Conservation (phyloP, 2,797 vertebrate genomes). For the Sciaenops ocellatus region DNA sequence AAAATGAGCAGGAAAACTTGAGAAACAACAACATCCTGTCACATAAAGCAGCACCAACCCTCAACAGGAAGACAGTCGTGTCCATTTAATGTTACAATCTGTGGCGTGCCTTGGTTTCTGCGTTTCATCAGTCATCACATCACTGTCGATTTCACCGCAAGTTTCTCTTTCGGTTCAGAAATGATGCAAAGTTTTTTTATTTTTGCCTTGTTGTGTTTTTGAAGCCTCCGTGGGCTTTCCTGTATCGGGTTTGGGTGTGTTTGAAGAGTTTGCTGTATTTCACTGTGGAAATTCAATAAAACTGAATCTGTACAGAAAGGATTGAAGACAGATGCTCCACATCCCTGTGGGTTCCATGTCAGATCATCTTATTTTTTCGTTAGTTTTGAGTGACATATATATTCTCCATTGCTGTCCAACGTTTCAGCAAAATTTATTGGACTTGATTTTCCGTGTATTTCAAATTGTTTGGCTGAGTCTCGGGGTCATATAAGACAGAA, state of each 20-base stretch:
- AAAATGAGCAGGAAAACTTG: not conserved
- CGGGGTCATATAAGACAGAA: not conserved
- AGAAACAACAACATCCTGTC: not conserved
- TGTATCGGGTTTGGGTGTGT: not conserved
- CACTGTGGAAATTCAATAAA: conserved; percentile 19
- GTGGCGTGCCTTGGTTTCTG: not conserved
- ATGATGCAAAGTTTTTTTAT: conserved; percentile 9
- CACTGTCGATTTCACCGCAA: not conserved
- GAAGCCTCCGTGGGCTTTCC: conserved; percentile 4
- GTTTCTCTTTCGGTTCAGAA: not conserved
- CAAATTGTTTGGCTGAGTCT: not conserved
- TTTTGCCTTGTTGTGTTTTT: conserved; percentile 2
- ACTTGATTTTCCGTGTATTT: not conserved
- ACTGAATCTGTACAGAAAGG: not conserved
- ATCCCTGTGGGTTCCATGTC: not conserved
- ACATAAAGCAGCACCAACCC: not conserved
- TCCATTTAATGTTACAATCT: conserved; percentile 3
- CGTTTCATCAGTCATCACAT: conserved; percentile 11
- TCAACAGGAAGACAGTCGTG: not conserved
- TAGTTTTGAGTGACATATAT: conserved; percentile 11
- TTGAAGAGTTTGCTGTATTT: not conserved
- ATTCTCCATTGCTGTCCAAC: conserved; percentile 10
- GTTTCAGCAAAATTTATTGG: conserved; percentile 1
- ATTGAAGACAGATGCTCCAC: conserved; percentile 14
- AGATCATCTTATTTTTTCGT: not conserved